Evolutionary conservation across 2,113 vertebrate genomes (phyloP), one percentile per base, ranked within the genome.

Genomic region (Pluvianellus socialis): DNA sequence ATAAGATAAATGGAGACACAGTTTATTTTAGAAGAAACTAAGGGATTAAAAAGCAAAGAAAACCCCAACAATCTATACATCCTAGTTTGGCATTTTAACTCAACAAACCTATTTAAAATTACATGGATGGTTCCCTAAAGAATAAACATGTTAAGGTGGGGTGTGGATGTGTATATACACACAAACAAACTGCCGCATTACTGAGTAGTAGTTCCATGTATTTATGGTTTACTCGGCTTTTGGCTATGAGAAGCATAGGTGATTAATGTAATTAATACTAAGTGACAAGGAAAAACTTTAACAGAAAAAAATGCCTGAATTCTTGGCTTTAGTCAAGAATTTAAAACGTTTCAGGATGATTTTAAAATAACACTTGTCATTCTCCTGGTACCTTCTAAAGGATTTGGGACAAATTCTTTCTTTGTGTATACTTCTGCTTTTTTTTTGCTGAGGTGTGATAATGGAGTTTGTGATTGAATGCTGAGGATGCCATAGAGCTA

Each of bases 81-180:
- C 3, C 5, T 55, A 44, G 44, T 19, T 45, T 21, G 11, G 3
- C 32, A 28, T 80, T 83, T 89, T 50, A 55, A 18, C 11, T 83
- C 32, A 75, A 26, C 9, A 40, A 52, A 44, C 9, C 7, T 55
- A 4, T 63, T 72, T 79, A 45, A 61, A 89, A 59, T 72, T 42
- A 28, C 3, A 28, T 2, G 2, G 3, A 50, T 1, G 0, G 5
- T 22, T 79, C 20, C 65, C 10, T 77, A 70, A 58, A 58, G 22
- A 68, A 20, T 35, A 72, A 68, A 32, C 6, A 9, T 32, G 42
- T 19, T 20, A 14, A 24, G 5, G 2, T 12, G 3, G 4, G 5
- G 7, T 20, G 8, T 44, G 9, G 2, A 24, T 40, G 12, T 33
- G 8, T n/a, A 32, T 13, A 14, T 17, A 53, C 5, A n/a, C 7